Evolutionary conservation across 2,797 vertebrate genomes (phyloP).

Genomic region (Octomys mimax): DNA sequence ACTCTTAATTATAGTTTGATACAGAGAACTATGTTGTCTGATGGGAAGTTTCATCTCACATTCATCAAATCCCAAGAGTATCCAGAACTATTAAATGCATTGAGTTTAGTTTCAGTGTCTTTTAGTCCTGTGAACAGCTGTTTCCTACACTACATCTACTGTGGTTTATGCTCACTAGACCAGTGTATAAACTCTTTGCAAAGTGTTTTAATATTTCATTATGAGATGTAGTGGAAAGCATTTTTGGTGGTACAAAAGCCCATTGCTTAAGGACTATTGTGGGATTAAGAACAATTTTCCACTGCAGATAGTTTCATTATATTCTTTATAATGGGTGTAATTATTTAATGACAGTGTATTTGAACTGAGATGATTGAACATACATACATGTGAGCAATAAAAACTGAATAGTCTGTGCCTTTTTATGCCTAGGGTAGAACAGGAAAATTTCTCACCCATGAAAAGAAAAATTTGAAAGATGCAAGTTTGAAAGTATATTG

Average conservation of each 20-base stretch:
- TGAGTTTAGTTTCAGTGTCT: constrained; percentile 3
- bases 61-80: constrained; percentile 32
- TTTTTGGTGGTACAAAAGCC: constrained; percentile 56
- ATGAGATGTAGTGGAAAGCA: constrained; percentile 58
- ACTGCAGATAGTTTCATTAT: constrained; percentile 51
- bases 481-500: not conserved
- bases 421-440: constrained; percentile 1
- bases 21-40: not conserved
- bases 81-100: not conserved
- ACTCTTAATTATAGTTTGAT: not conserved
- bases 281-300: constrained; percentile 63
- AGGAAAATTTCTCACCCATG: constrained; percentile 38
- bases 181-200: constrained; percentile 57
- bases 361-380: constrained; percentile 51
- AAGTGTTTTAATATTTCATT: constrained; percentile 55
- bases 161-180: constrained; percentile 19
- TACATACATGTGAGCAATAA: constrained; percentile 65
- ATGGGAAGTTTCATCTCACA: constrained; percentile 5
- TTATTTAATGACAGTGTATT: constrained; percentile 70
- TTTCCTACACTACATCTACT: constrained; percentile 47
- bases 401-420: constrained; percentile 5
- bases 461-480: constrained; percentile 35
- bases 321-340: constrained; percentile 60
- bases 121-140: constrained; percentile 44
- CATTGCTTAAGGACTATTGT: constrained; percentile 14